A percentile compares a stretch with the other conserved stretches of the same genome.
Evolutionary conservation across 1,140 invertebrate genomes (phyloP).

Genomic region (Bursaphelenchus mucronatus): DNA sequence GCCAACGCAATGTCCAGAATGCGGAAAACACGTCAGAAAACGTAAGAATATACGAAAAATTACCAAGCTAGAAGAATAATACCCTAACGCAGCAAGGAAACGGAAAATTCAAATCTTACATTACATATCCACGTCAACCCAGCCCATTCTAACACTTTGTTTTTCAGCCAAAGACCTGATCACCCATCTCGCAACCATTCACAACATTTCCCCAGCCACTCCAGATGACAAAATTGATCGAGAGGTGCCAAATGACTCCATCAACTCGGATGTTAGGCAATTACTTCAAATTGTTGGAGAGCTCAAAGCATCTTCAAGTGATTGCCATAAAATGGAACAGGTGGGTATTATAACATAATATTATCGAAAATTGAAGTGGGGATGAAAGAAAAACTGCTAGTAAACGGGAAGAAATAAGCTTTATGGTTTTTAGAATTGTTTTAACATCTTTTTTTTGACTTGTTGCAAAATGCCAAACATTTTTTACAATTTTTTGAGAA

Average conservation of each 20-base stretch:
- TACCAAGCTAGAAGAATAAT: neutral
- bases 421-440: neutral
- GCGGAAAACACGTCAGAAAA: constrained; percentile 58
- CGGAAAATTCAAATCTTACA: no score
- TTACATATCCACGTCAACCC: neutral
- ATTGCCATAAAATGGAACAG: constrained; percentile 25
- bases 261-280: constrained; percentile 28
- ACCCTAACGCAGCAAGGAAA: neutral
- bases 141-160: constrained; percentile 3
- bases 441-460: no score
- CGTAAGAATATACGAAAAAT: constrained; percentile 32
- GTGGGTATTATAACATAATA: neutral
- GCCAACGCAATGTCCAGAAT: constrained; percentile 49
- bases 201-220: constrained; percentile 29
- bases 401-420: neutral
- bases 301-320: neutral
- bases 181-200: constrained; percentile 51
- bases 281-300: constrained; percentile 14
- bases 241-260: neutral
- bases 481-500: no score
- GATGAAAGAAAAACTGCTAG: constrained; percentile 15
- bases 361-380: no score
- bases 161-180: constrained; percentile 49
- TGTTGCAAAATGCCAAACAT: no score
- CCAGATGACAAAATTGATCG: neutral